Evolutionary conservation across 2,888 invertebrate genomes (phyloP).

Genomic region (Phorcus lineatus): DNA sequence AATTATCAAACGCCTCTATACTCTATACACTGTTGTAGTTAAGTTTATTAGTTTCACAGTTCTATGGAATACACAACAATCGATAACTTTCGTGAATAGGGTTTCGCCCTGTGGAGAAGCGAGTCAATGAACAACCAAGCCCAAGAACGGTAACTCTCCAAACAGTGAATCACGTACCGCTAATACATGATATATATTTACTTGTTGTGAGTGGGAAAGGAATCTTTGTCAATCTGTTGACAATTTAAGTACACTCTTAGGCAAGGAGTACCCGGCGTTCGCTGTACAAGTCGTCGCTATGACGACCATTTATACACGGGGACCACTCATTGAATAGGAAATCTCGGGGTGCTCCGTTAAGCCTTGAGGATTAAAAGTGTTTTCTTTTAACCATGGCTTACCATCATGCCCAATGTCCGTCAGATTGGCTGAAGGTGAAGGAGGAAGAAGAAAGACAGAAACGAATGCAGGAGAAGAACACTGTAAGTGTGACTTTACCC

Average conservation of each 20-base stretch:
- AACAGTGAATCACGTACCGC: neutral
- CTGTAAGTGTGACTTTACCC: neutral
- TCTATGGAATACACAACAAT: too few relatives aligned
- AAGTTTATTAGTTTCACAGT: too few relatives aligned
- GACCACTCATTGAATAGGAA: neutral
- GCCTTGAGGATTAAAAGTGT: neutral
- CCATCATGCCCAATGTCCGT: neutral
- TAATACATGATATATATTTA: neutral
- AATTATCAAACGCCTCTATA: too few relatives aligned
- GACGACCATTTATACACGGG: neutral
- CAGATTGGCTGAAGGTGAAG: neutral
- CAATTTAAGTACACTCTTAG: slow-evolving; percentile 6
- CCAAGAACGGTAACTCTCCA: neutral
- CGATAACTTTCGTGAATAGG: too few relatives aligned
- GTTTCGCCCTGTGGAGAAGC: too few relatives aligned
- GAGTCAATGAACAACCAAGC: neutral
- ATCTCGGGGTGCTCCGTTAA: neutral
- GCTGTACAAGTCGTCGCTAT: neutral
- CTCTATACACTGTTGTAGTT: too few relatives aligned
- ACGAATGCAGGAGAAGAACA: neutral
- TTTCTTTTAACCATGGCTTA: neutral
- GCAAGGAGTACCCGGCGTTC: neutral
- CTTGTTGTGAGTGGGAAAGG: neutral
- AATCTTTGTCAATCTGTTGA: slow-evolving; percentile 8
- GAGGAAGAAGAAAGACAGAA: neutral